These are phyloP conservation scores for Pocillopora meandrina DNA, from an alignment of 92 coral and sea anemone genomes.

Conservation along the genomic window DNA sequence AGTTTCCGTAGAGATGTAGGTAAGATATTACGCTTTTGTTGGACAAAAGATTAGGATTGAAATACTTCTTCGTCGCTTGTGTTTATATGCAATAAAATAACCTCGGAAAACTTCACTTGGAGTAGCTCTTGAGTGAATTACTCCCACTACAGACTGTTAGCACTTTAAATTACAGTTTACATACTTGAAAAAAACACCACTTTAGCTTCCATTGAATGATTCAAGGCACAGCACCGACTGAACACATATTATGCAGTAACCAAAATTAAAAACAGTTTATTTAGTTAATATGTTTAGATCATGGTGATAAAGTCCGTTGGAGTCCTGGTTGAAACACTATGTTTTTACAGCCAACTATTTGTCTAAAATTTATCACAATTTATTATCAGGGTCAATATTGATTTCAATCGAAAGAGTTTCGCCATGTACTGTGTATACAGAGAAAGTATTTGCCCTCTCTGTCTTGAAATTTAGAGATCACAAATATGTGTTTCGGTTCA, in stretches of 20 bases:
- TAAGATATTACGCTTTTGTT: conserved; percentile 5
- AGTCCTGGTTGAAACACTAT: not conserved
- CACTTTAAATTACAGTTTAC: not conserved
- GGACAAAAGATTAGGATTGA: conserved; percentile 7
- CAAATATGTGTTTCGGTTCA: not conserved
- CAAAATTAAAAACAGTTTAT: not conserved
- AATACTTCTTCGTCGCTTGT: conserved; percentile 10
- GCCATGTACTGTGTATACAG: conserved; percentile 10
- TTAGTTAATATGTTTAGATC: not conserved
- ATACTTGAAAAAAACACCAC: not conserved
- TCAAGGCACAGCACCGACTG: not conserved
- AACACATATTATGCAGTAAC: not conserved
- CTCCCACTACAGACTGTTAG: not conserved
- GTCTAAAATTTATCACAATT: conserved; percentile 8
- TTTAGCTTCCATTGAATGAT: not conserved
- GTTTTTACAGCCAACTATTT: conserved; percentile 7
- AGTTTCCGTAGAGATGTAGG: not conserved
- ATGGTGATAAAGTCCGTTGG: not conserved
- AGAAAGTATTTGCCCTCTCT: not conserved
- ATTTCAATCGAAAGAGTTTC: not conserved
- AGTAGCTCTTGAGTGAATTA: not conserved
- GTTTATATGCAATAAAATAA: conserved; percentile 12
- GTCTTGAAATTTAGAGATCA: conserved; percentile 1
- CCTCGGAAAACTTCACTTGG: not conserved
- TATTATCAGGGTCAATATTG: conserved; percentile 22